Percentiles rank a stretch among this genome's conserved stretches.
Evolutionary conservation across 2,113 vertebrate genomes (phyloP).

Genomic region (Hippocampus zosterae): DNA sequence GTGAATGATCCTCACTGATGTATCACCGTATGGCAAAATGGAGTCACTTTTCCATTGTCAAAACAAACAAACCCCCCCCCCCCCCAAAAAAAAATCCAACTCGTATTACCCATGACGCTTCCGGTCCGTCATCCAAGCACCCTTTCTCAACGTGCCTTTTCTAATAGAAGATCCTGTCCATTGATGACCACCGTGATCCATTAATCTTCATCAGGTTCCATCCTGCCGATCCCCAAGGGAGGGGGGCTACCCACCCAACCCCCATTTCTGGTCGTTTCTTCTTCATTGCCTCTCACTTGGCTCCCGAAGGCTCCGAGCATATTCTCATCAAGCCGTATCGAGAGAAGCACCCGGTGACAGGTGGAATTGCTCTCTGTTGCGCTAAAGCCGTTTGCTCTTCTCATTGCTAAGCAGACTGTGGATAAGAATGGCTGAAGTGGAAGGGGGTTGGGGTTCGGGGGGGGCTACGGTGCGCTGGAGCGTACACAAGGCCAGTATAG

Average conservation of each 20-base stretch:
- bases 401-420: conserved; percentile 48
- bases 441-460: not conserved
- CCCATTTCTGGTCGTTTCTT: conserved; percentile 37
- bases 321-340: conserved; percentile 44
- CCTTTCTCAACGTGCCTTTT: conserved; percentile 25
- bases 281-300: conserved; percentile 42
- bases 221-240: conserved; percentile 43
- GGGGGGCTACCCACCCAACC: conserved; percentile 2
- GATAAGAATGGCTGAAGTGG: conserved; percentile 13
- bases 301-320: conserved; percentile 45
- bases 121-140: conserved; percentile 52
- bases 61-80: conserved; percentile 16
- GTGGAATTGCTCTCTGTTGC: conserved; percentile 49
- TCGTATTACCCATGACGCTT: conserved; percentile 69
- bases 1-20: too few species aligned
- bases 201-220: conserved; percentile 79
- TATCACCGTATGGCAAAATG: too few species aligned
- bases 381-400: conserved; percentile 40
- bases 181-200: conserved; percentile 60
- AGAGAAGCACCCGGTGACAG: conserved; percentile 42
- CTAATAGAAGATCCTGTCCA: conserved; percentile 61
- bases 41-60: too few species aligned
- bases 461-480: conserved; percentile 36
- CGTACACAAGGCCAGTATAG: conserved; percentile 42
- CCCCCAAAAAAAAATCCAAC: conserved; percentile 30